Evolutionary conservation across 2,797 vertebrate genomes (phyloP).

Genomic region (Todus mexicanus): DNA sequence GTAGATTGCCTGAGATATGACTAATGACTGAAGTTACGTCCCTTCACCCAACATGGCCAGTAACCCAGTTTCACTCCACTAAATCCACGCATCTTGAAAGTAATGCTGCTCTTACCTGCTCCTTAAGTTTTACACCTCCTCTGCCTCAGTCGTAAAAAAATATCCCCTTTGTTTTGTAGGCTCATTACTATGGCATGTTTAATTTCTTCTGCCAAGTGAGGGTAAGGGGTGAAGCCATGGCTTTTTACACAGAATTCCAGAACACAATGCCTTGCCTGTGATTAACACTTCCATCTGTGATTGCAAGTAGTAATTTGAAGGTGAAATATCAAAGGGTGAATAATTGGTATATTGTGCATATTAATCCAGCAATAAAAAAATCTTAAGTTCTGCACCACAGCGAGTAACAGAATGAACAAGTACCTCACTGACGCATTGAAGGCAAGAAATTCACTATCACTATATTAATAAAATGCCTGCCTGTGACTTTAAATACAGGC

Average conservation of each 20-base stretch:
- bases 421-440: conserved; percentile 64
- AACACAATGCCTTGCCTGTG: not conserved
- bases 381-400: conserved; percentile 71
- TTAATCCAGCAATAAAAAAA: conserved; percentile 2
- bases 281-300: not conserved
- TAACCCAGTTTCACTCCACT: conserved; percentile 50
- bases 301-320: not conserved
- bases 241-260: conserved; percentile 37
- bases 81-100: conserved; percentile 19
- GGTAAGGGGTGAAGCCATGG: not conserved
- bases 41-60: not conserved
- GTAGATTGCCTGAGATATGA: not conserved
- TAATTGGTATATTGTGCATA: not conserved
- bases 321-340: not conserved
- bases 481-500: conserved; percentile 55
- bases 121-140: conserved; percentile 50
- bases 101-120: conserved; percentile 7
- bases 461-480: conserved; percentile 50
- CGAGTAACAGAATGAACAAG: conserved; percentile 46
- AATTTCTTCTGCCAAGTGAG: conserved; percentile 35
- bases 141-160: not conserved
- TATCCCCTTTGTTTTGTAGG: conserved; percentile 24
- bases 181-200: not conserved
- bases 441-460: conserved; percentile 52
- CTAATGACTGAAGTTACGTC: conserved; percentile 3